Percentiles rank a stretch among this genome's conserved stretches.
Evolutionary conservation across 2,797 vertebrate species (phyloP).

Genomic region (Tauraco hartlaubi): DNA sequence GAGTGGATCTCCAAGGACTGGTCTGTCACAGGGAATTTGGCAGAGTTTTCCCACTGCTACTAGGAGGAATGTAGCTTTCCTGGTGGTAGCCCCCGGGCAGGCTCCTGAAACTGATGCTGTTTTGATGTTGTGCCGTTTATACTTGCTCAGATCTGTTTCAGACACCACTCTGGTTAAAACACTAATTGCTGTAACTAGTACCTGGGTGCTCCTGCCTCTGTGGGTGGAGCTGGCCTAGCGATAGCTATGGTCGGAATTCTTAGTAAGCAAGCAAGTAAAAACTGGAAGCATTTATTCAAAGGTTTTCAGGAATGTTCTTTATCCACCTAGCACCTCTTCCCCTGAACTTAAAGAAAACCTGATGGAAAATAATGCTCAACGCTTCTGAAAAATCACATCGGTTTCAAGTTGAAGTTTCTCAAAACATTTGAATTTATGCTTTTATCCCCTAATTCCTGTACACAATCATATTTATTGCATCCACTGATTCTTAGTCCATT

Average conservation of each 20-base stretch:
- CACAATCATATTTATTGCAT: background rate
- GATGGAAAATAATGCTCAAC: background rate
- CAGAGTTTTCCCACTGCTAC: constrained; percentile 39
- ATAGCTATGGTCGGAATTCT: constrained; percentile 66
- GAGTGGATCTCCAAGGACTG: background rate
- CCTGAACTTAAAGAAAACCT: background rate
- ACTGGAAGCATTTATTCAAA: constrained; percentile 60
- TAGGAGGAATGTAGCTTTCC: constrained; percentile 55
- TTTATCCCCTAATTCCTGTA: background rate
- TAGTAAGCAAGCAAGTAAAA: constrained; percentile 67
- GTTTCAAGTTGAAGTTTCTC: background rate
- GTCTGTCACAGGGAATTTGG: constrained; percentile 8
- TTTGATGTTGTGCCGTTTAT: constrained; percentile 65
- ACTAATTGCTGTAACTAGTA: constrained; percentile 58
- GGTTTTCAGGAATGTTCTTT: constrained; percentile 64
- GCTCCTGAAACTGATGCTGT: constrained; percentile 44
- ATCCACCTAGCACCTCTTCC: constrained; percentile 26
- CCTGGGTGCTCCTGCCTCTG: constrained; percentile 1
- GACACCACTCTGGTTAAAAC: constrained; percentile 55
- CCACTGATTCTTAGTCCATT: background rate
- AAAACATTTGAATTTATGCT: background rate
- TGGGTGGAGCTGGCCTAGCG: constrained; percentile 28
- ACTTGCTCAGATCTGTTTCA: constrained; percentile 61
- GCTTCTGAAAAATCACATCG: background rate
- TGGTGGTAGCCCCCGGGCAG: constrained; percentile 42